Percentiles rank a stretch among this genome's conserved stretches.
These are phyloP conservation scores for Babylonia areolata DNA, from an alignment of 1,140 invertebrate genomes.

Conservation along the genomic window DNA sequence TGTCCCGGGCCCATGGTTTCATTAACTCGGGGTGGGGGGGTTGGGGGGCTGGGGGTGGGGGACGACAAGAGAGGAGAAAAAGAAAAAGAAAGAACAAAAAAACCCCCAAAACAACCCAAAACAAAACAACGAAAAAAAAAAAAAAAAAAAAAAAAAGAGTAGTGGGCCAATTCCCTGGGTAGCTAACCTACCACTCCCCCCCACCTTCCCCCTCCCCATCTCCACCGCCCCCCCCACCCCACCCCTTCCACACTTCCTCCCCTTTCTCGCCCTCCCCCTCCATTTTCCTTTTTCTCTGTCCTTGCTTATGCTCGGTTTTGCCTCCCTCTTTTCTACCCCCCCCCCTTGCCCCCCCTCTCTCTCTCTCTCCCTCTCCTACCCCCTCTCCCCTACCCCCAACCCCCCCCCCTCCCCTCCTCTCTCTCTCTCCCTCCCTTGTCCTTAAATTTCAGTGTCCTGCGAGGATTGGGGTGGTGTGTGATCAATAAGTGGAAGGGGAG, in stretches of 20 bases:
- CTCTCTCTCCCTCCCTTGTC: not conserved
- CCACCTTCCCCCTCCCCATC: not conserved
- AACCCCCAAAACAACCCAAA: no score
- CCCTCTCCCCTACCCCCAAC: not conserved
- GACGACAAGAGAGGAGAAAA: not conserved
- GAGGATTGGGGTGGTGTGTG: not conserved
- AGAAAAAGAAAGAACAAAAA: no score
- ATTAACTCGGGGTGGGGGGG: not conserved
- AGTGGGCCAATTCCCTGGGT: not conserved
- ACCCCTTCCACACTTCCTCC: not conserved
- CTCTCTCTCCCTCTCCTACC: not conserved
- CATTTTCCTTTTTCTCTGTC: not conserved
- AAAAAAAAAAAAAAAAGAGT: no score
- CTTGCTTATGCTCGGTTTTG: no score
- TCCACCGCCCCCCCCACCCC: not conserved
- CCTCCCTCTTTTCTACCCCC: no score
- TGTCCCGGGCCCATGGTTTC: not conserved
- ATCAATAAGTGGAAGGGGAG: not conserved
- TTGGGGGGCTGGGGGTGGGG: not conserved
- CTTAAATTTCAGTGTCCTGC: conserved; percentile 7
- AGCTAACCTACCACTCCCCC: not conserved
- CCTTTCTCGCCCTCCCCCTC: not conserved
- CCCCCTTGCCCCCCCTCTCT: not conserved
- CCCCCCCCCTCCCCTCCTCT: not conserved
- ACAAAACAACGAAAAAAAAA: no score